Evolutionary conservation across 1,140 invertebrate species (phyloP).

Genomic region (Zaprionus kolodkinae): DNA sequence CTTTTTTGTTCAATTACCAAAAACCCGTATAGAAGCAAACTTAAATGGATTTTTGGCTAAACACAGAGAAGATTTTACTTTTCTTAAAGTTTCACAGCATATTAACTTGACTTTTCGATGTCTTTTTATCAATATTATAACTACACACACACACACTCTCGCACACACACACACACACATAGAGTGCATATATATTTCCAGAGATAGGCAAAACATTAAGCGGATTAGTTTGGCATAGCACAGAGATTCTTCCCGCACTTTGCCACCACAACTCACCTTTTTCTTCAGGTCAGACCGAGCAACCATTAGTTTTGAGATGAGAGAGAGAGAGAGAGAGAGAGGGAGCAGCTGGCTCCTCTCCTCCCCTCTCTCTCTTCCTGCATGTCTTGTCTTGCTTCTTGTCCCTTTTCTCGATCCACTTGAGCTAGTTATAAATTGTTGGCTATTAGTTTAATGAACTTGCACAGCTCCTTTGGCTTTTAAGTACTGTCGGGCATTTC

Average conservation of each 20-base stretch:
- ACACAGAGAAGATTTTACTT: constrained; percentile 9
- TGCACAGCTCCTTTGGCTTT: constrained; percentile 60
- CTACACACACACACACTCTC: constrained; percentile 28
- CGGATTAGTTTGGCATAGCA: constrained; percentile 66
- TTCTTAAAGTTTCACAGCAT: constrained; percentile 21
- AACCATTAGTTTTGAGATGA: constrained; percentile 62
- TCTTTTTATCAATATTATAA: constrained; percentile 52
- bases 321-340: neutral
- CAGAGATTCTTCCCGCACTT: neutral
- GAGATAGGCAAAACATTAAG: constrained; percentile 79
- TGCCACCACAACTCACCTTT: constrained; percentile 7
- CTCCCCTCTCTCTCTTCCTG: too few species aligned
- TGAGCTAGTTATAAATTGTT: constrained; percentile 75
- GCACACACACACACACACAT: constrained; percentile 10
- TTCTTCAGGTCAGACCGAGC: constrained; percentile 44
- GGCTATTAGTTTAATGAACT: constrained; percentile 82
- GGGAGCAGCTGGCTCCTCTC: neutral
- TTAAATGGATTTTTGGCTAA: constrained; percentile 40
- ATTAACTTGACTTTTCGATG: constrained; percentile 40
- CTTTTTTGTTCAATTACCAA: constrained; percentile 35
- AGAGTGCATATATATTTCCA: constrained; percentile 58
- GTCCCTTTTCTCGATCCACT: constrained; percentile 13
- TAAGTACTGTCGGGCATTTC: constrained; percentile 49
- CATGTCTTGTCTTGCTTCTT: neutral
- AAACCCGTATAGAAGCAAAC: constrained; percentile 25